Base-by-base conservation (phyloP, 2,797 vertebrate genomes). In the Sebastes nivosus region DNA sequence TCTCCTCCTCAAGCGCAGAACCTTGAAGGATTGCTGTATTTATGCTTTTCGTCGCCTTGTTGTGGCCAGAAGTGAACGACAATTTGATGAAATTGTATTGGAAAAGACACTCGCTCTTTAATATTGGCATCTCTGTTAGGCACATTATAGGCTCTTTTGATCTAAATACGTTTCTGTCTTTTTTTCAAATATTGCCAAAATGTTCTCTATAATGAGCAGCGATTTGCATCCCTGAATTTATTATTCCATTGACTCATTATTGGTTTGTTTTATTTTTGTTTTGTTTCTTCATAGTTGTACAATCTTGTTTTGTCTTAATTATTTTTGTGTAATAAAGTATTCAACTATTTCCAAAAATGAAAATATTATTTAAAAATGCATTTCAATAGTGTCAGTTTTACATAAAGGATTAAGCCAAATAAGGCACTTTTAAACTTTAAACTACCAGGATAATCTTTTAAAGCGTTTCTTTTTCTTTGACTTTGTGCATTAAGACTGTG, bases 241-340 rank as follows among this genome's bases (percentile, higher is more conserved):
- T 36, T 79, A 5, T 46, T 8, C n/a, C 3, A 65, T 42, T 29
- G 0, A 42, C 11, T 65, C 2, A 16, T 67, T 55, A 11, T 64
- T 30, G 20, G 9, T 75, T 55, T 71, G 11, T 84, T 74, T 77
- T 18, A 8, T 58, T 7, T 57, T 60, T 10, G 7, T 52, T 64
- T 32, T 34, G 6, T 65, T 27, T 73, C 16, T 64, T 52, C 14
- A 18, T 3, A 13, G 2, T 66, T 77, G 27, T 74, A 38, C 12
- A 24, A 42, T 13, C 42, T 30, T 70, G 20, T 73, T 67, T 22
- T 75, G 14, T 77, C 9, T 16, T 6, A 6, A 20, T 1, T 30
- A 2, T 59, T 68, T 54, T n/a, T 65, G 18, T 72, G 9, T 82
- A 88, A 87, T 91, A 88, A 92, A 93, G 20, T 42, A 16, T 79